Evolutionary conservation across 2,888 invertebrate species (phyloP).

Genomic region (Macrophya alboannulata): DNA sequence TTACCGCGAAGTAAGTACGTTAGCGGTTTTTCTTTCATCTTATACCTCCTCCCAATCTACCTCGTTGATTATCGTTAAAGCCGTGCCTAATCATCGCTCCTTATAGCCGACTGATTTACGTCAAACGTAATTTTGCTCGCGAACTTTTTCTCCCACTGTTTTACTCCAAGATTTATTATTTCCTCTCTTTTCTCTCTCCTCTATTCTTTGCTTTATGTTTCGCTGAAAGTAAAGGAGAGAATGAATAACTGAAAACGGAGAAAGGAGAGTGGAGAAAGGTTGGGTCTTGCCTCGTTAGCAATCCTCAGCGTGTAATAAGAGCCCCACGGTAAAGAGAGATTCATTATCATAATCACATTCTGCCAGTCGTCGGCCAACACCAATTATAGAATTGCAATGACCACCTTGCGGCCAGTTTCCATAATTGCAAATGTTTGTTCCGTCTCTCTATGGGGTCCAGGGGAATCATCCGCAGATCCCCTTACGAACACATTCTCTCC

Average conservation of each 20-base stretch:
- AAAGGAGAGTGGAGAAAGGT: not conserved
- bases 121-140: conserved; percentile 41
- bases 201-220: not conserved
- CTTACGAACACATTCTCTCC: conserved; percentile 21
- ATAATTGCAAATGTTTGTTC: not conserved
- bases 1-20: conserved; percentile 15
- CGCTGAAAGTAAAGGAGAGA: not conserved
- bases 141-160: not conserved
- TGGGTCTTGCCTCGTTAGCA: conserved; percentile 2
- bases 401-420: not conserved
- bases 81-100: conserved; percentile 16
- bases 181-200: not conserved
- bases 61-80: conserved; percentile 45
- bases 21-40: not conserved
- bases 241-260: not conserved
- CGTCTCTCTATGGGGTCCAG: not conserved
- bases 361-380: not conserved
- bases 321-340: not conserved
- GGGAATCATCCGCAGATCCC: conserved; percentile 5
- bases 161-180: not conserved
- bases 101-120: conserved; percentile 26
- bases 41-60: not conserved
- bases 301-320: not conserved
- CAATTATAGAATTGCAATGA: conserved; percentile 2
- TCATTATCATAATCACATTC: conserved; percentile 9